A percentile compares a stretch with the other conserved stretches of the same genome.
Conservation (phyloP, 2,888 invertebrate species). For the Drosophila nr. medialis region DNA sequence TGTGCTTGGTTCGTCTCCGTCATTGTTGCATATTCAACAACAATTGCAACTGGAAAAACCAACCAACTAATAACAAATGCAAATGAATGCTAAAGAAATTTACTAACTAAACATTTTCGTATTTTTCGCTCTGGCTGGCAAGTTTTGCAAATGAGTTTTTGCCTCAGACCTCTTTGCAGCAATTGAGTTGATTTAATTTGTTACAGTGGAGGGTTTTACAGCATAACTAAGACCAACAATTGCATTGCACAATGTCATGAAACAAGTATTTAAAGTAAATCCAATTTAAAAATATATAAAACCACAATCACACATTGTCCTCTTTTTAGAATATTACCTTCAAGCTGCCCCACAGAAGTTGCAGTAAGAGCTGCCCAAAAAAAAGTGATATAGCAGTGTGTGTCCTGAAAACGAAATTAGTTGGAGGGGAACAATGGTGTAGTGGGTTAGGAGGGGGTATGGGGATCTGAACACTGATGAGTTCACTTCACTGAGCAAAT, state of each 20-base stretch:
- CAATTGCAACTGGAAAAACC: slow-evolving; percentile 70
- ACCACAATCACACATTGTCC: slow-evolving; percentile 41
- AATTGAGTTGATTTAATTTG: slow-evolving; percentile 75
- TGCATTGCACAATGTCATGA: slow-evolving; percentile 28
- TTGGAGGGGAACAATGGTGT: not conserved
- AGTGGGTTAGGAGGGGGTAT: not conserved
- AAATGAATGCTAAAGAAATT: slow-evolving; percentile 78
- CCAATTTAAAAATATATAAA: slow-evolving; percentile 40
- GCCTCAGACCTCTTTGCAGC: slow-evolving; percentile 7
- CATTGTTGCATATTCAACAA: slow-evolving; percentile 79
- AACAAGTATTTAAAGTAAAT: slow-evolving; percentile 21
- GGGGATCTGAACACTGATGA: slow-evolving; percentile 68
- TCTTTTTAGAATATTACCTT: slow-evolving; percentile 66
- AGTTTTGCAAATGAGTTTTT: slow-evolving; percentile 63
- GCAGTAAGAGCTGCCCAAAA: slow-evolving; percentile 57
- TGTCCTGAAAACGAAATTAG: slow-evolving; percentile 22
- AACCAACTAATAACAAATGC: slow-evolving; percentile 78
- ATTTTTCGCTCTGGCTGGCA: slow-evolving; percentile 54
- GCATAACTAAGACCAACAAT: slow-evolving; percentile 39
- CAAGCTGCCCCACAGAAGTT: slow-evolving; percentile 58
- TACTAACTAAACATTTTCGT: slow-evolving; percentile 59
- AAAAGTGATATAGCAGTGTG: slow-evolving; percentile 66
- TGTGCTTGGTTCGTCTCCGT: slow-evolving; percentile 42
- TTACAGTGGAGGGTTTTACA: slow-evolving; percentile 16
- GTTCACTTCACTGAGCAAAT: slow-evolving; percentile 79